phyloP scores from a whole-genome alignment of 2,797 vertebrate species.

The Acrossocheilus fasciatus region DNA sequence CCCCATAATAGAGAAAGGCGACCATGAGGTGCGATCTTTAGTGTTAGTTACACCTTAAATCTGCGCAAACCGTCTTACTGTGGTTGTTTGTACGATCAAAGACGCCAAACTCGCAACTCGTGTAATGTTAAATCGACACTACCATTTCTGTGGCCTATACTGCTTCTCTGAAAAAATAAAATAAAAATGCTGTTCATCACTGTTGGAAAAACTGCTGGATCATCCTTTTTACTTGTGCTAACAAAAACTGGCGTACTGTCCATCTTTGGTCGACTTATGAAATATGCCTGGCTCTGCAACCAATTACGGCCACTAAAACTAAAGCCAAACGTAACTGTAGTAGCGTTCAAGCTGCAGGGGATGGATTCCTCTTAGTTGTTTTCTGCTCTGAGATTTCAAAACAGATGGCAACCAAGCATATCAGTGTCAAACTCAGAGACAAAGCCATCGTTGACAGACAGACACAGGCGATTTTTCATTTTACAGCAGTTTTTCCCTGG shows the following conservation, averaged over 20 bases:
- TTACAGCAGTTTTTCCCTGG: background rate
- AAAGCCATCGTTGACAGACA: constrained; percentile 2
- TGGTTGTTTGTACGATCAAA: background rate
- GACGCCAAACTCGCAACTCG: background rate
- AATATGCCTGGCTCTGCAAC: constrained; percentile 6
- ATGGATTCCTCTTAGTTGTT: background rate
- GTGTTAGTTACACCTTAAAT: constrained; percentile 27
- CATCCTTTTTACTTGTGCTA: constrained; percentile 2
- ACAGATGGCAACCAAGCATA: background rate
- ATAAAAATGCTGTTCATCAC: background rate
- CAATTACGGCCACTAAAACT: constrained; percentile 2
- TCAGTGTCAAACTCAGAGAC: background rate
- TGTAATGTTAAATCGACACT: background rate
- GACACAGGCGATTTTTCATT: background rate
- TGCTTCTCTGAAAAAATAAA: background rate
- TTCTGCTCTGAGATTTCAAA: background rate
- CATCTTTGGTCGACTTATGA: constrained; percentile 17
- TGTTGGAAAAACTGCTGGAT: constrained; percentile 13
- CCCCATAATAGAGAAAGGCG: background rate
- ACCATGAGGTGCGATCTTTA: constrained; percentile 9
- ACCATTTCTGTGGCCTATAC: constrained; percentile 1
- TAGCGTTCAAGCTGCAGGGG: background rate
- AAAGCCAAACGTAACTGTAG: background rate
- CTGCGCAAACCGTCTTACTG: background rate
- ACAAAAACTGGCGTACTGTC: constrained; percentile 7